These are phyloP conservation scores for Penaeus chinensis DNA, from an alignment of 1,140 invertebrate species.

Conservation along the genomic window DNA sequence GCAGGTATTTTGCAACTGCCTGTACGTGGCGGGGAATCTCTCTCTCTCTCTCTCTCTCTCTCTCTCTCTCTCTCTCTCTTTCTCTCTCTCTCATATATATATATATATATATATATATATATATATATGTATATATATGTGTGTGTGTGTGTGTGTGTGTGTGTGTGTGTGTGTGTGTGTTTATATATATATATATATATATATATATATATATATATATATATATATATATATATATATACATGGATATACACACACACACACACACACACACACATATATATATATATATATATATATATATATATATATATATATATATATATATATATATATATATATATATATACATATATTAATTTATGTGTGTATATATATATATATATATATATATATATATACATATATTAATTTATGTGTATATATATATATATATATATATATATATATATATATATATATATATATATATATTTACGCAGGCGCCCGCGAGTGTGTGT, in stretches of 20 bases:
- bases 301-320: too few relatives aligned
- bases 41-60: too few relatives aligned
- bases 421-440: not conserved
- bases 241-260: not conserved
- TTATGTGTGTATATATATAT: not conserved
- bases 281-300: too few relatives aligned
- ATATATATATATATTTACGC: too few relatives aligned
- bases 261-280: too few relatives aligned
- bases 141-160: too few relatives aligned
- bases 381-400: not conserved
- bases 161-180: not conserved
- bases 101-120: not conserved
- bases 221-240: not conserved
- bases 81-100: too few relatives aligned
- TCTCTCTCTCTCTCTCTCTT: too few relatives aligned
- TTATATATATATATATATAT: not conserved
- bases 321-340: too few relatives aligned
- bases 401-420: not conserved
- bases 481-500: too few relatives aligned
- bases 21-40: too few relatives aligned
- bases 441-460: not conserved
- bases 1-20: too few relatives aligned
- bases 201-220: conserved; percentile 2
- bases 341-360: not conserved
- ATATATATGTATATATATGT: not conserved